Evolutionary conservation across 2,888 invertebrate genomes (phyloP), one percentile per base, ranked within the genome.

Genomic region (Drosophila differens): DNA sequence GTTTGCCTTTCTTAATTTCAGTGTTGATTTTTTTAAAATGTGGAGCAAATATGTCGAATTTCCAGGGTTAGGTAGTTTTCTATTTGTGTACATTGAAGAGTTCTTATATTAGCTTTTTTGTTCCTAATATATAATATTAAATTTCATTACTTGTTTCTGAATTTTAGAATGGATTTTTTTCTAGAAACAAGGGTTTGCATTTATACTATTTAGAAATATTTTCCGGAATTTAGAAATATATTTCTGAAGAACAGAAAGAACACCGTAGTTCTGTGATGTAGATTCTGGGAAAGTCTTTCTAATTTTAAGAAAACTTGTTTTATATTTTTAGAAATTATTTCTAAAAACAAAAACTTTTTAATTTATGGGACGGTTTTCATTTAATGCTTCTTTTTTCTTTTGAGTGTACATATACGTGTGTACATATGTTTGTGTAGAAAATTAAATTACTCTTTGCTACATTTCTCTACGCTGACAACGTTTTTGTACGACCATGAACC

Each of bases 401-500:
- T 33, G 12, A 39, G 7, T 39, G 19, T 19, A 39, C 7, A 35
- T 57, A 35, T 28, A 28, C 3, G 28, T 28, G 3, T 28, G 28
- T 28, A 28, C 28, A 28, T 30, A 16, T 28, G 16, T 51, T 7
- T 37, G 12, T 44, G 12, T 12, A 22, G 22, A 22, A 44, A 44
- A 44, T 22, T 5, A 22, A 44, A 44, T 12, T 22, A 44, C 12
- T 44, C 1, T 12, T 44, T 19, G 37, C 16, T 2, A 19, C 6
- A 37, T 33, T 53, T 25, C 10, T 16, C 12, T 4, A 25, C 9
- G 16, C 19, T 37, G 25, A 7, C 25, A 57, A 37, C 28, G 52
- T 44, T 57, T 16, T 33, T 70, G 60, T 61, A 67, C 70, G 66
- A 57, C 77, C 76, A 47, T 76, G 67, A 76, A 86, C 76, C 53